Evolutionary conservation across 2,113 vertebrate species (phyloP).

Genomic region (Bostrychus sinensis): DNA sequence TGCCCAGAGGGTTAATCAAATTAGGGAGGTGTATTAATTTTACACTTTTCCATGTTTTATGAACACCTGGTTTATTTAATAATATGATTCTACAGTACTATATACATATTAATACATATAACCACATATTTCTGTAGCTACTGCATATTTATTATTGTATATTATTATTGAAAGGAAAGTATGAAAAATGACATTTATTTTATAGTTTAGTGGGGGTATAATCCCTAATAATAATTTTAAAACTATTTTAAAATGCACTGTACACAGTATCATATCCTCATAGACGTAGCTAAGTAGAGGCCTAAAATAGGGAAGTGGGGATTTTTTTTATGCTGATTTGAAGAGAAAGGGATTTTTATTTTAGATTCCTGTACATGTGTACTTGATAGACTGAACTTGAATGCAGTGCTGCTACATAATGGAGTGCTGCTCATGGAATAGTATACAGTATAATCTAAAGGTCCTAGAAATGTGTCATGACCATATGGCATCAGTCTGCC

Average conservation of each 20-base stretch:
- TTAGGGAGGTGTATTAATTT: too few relatives aligned
- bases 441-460: background rate
- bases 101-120: too few relatives aligned
- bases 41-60: too few relatives aligned
- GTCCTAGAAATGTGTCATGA: background rate
- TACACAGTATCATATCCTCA: constrained; percentile 39
- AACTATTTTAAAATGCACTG: constrained; percentile 17
- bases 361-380: background rate
- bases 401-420: too few relatives aligned
- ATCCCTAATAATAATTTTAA: too few relatives aligned
- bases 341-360: background rate
- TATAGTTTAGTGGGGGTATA: constrained; percentile 15
- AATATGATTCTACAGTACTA: too few relatives aligned
- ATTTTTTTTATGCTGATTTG: background rate
- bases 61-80: too few relatives aligned
- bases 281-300: background rate
- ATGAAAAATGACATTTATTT: constrained; percentile 3
- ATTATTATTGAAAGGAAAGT: background rate
- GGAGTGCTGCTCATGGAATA: background rate
- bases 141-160: too few relatives aligned
- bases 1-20: too few relatives aligned
- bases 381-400: too few relatives aligned
- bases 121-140: too few relatives aligned
- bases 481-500: background rate
- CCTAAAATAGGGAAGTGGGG: constrained; percentile 1